phyloP scores from a whole-genome alignment of 2,888 invertebrate species.

The Metopia argyrocephala region DNA sequence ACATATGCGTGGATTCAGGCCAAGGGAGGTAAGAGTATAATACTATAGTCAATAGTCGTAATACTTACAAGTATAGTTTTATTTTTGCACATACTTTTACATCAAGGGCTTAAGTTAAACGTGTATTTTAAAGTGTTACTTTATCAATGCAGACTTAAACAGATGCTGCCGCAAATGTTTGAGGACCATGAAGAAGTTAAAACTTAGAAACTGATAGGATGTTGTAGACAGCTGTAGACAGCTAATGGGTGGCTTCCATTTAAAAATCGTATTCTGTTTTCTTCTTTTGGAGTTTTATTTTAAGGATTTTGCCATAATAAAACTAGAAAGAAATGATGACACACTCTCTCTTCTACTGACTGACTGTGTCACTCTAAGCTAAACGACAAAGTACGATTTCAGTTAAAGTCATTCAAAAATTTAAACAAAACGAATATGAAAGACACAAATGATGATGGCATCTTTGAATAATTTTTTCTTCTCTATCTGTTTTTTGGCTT shows the following conservation, averaged over 20 bases:
- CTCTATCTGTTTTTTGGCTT: background rate
- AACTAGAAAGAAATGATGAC: too few species aligned
- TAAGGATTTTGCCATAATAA: too few species aligned
- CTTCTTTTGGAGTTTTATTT: constrained; percentile 9
- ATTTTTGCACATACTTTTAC: constrained; percentile 2
- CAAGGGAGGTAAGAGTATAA: too few species aligned
- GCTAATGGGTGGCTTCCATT: constrained; percentile 12
- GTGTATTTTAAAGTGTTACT: constrained; percentile 49
- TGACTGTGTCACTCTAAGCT: background rate
- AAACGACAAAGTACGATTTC: constrained; percentile 18
- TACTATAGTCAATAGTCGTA: constrained; percentile 32
- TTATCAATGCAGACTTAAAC: constrained; percentile 5
- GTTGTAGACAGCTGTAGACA: background rate
- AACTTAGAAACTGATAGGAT: constrained; percentile 4
- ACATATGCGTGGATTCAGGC: constrained; percentile 9
- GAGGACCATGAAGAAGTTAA: constrained; percentile 5
- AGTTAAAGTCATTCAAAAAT: constrained; percentile 30
- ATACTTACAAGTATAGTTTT: background rate
- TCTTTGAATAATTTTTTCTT: constrained; percentile 47
- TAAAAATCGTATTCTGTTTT: too few species aligned
- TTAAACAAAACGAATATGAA: constrained; percentile 38
- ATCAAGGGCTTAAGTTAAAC: constrained; percentile 44
- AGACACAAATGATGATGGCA: constrained; percentile 58
- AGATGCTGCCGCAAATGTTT: background rate
- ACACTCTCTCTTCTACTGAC: too few species aligned